A percentile compares a stretch with the other conserved stretches of the same genome.
These are phyloP conservation scores for Xenopus petersii DNA, from an alignment of 2,797 vertebrate species.

Conservation along the genomic window DNA sequence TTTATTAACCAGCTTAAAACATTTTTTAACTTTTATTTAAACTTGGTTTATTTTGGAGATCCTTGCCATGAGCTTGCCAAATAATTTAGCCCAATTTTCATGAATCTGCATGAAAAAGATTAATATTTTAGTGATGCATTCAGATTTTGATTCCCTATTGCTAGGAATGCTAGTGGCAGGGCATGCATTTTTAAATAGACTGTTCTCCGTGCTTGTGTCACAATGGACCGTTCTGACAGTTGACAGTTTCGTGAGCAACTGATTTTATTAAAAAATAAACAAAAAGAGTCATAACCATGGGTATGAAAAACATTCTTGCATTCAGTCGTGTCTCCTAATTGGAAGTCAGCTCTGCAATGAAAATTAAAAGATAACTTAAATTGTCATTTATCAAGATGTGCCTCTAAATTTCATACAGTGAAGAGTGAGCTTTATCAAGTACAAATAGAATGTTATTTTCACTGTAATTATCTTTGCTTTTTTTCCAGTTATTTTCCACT, in stretches of 20 bases:
- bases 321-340: constrained; percentile 34
- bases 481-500: constrained; percentile 15
- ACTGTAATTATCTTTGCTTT: constrained; percentile 24
- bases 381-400: constrained; percentile 44
- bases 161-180: constrained; percentile 37
- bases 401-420: constrained; percentile 14
- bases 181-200: constrained; percentile 47
- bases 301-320: constrained; percentile 22
- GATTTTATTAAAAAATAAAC: constrained; percentile 43
- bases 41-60: constrained; percentile 11
- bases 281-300: constrained; percentile 32
- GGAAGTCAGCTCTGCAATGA: constrained; percentile 21
- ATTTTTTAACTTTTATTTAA: too few species aligned
- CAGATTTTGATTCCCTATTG: constrained; percentile 32
- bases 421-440: constrained; percentile 32
- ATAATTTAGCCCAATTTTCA: constrained; percentile 34
- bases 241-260: constrained; percentile 44
- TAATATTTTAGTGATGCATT: constrained; percentile 42
- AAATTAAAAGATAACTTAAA: constrained; percentile 42
- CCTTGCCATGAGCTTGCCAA: constrained; percentile 14
- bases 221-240: constrained; percentile 42
- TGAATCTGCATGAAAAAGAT: constrained; percentile 26
- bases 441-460: constrained; percentile 43
- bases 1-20: too few species aligned
- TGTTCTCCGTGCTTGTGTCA: constrained; percentile 43